A percentile compares a stretch with the other conserved stretches of the same genome.
phyloP scores from a whole-genome alignment of 2,888 invertebrate species.

The Leucophenga montana region DNA sequence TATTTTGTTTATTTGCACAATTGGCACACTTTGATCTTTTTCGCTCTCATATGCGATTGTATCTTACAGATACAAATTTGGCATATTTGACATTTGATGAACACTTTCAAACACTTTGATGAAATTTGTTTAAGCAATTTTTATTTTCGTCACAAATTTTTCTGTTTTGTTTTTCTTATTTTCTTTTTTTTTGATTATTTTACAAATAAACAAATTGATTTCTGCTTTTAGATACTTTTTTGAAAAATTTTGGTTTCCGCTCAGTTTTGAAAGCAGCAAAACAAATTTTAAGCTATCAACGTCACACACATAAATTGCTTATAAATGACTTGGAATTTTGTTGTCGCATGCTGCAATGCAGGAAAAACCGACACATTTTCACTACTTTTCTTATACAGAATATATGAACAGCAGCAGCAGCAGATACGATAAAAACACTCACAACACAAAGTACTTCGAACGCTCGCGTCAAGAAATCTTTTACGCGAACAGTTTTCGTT shows the following conservation, averaged over 20 bases:
- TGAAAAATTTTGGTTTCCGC: too few species aligned
- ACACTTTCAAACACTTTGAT: neutral
- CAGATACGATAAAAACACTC: too few species aligned
- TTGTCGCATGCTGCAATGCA: neutral
- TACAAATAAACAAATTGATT: constrained; percentile 13
- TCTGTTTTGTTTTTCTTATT: neutral
- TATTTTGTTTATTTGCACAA: too few species aligned
- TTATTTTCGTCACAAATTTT: neutral
- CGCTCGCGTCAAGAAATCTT: neutral
- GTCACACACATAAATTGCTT: constrained; percentile 39
- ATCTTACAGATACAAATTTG: neutral
- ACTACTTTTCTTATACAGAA: constrained; percentile 1
- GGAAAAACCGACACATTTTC: constrained; percentile 9
- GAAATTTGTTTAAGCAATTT: neutral
- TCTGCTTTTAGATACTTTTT: constrained; percentile 25
- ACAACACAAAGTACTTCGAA: neutral
- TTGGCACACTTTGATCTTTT: constrained; percentile 6
- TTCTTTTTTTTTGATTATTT: neutral
- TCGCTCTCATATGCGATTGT: neutral
- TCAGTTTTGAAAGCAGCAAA: too few species aligned
- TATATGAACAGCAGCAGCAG: neutral
- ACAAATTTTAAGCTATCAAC: neutral
- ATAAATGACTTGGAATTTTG: constrained; percentile 33
- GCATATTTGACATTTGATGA: neutral
- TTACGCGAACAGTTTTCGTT: constrained; percentile 16